These are phyloP conservation scores for Percina caprodes DNA, from an alignment of 2,113 vertebrate species.

Conservation along the genomic window DNA sequence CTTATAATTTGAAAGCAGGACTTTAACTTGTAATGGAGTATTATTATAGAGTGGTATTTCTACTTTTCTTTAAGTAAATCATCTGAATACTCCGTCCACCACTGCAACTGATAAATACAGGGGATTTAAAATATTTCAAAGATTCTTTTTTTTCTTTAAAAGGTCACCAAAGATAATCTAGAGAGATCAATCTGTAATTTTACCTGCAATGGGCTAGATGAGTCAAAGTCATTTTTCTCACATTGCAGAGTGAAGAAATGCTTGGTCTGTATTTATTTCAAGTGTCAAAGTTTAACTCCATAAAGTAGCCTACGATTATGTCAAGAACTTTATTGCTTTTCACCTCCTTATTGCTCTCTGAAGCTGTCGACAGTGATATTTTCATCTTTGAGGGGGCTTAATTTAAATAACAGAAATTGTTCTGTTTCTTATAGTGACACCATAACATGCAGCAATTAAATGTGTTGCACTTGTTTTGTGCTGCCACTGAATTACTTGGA, in stretches of 20 bases:
- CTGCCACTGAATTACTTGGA: conserved; percentile 69
- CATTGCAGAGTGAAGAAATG: not conserved
- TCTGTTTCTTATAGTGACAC: conserved; percentile 67
- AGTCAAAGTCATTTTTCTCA: conserved; percentile 12
- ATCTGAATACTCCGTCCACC: not conserved
- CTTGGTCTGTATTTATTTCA: conserved; percentile 16
- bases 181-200: not conserved
- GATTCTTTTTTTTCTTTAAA: not conserved
- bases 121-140: not conserved
- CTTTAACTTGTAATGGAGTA: not conserved
- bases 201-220: not conserved
- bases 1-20: too few relatives aligned
- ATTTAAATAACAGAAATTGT: conserved; percentile 57
- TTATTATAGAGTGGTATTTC: not conserved
- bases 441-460: conserved; percentile 81
- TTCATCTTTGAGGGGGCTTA: conserved; percentile 56
- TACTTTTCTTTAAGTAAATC: not conserved
- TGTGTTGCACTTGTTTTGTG: conserved; percentile 79
- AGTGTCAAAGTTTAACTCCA: conserved; percentile 36
- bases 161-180: not conserved
- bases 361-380: conserved; percentile 39
- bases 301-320: not conserved
- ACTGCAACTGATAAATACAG: not conserved
- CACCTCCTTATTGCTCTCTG: conserved; percentile 25
- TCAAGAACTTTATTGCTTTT: conserved; percentile 21